Percentiles rank a stretch among this genome's conserved stretches.
Conservation (phyloP, 2,888 invertebrate genomes). For the Thymelicus lineola region DNA sequence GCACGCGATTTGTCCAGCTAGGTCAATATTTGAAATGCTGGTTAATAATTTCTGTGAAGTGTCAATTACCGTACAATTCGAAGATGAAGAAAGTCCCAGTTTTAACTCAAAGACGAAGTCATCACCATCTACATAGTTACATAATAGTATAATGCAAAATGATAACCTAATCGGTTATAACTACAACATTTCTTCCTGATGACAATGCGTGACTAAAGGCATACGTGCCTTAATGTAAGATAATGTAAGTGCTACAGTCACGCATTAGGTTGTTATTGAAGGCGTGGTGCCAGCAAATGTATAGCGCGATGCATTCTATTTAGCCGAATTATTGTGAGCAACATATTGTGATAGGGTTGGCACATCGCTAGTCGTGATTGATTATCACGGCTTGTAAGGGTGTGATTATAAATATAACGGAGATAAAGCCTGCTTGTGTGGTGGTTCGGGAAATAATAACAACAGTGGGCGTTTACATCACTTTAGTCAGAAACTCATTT, state of each 20-base stretch:
- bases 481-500: no score
- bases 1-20: no score
- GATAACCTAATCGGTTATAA: slow-evolving; percentile 17
- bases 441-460: no score
- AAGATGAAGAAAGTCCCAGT: no score
- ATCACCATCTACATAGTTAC: no score
- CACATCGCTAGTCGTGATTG: not conserved
- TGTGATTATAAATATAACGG: no score
- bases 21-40: no score
- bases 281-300: slow-evolving; percentile 36
- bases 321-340: slow-evolving; percentile 41
- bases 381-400: not conserved
- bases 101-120: no score
- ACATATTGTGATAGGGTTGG: slow-evolving; percentile 7
- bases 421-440: no score
- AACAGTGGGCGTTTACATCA: no score
- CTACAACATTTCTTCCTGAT: slow-evolving; percentile 38
- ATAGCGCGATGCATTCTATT: slow-evolving; percentile 44
- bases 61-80: no score
- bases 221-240: slow-evolving; percentile 19
- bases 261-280: slow-evolving; percentile 13
- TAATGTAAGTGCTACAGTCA: not conserved
- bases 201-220: slow-evolving; percentile 30
- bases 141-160: slow-evolving; percentile 4
- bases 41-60: no score